phyloP scores from a whole-genome alignment of 2,888 invertebrate species.

The Cistogaster globosa region DNA sequence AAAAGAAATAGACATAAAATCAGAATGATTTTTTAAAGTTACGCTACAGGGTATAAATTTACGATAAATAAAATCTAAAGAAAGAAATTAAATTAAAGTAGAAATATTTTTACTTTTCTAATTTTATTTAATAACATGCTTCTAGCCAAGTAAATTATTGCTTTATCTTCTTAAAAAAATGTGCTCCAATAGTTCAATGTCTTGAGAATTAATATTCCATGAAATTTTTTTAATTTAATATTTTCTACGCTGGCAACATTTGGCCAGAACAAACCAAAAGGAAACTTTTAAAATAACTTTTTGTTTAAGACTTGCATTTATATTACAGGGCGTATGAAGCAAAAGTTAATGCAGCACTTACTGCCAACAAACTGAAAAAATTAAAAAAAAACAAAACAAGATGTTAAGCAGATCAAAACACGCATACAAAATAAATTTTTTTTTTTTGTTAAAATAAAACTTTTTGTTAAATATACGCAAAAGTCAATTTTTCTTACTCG shows the following conservation, averaged over 20 bases:
- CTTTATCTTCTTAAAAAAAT: neutral
- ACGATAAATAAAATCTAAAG: too few species aligned
- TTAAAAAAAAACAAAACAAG: neutral
- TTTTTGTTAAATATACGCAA: too few species aligned
- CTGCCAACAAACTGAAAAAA: conserved; percentile 39
- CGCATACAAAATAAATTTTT: too few species aligned
- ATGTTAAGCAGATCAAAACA: neutral
- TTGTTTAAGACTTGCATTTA: neutral
- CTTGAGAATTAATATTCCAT: neutral
- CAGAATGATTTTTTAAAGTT: too few species aligned
- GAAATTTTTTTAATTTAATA: neutral
- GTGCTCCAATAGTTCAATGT: neutral
- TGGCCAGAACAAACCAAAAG: neutral
- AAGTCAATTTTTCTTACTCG: too few species aligned
- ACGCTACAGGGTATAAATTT: too few species aligned
- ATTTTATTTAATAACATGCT: too few species aligned
- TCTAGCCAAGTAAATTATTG: neutral
- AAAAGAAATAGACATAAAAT: too few species aligned
- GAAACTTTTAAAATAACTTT: conserved; percentile 13
- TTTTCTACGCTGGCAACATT: neutral
- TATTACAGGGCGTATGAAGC: neutral
- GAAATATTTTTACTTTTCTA: too few species aligned
- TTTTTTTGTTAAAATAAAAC: too few species aligned
- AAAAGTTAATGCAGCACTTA: conserved; percentile 39
- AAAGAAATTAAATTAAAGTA: too few species aligned